Evolutionary conservation across 2,797 vertebrate genomes (phyloP).

Genomic region (Philypnodon macrostomus): DNA sequence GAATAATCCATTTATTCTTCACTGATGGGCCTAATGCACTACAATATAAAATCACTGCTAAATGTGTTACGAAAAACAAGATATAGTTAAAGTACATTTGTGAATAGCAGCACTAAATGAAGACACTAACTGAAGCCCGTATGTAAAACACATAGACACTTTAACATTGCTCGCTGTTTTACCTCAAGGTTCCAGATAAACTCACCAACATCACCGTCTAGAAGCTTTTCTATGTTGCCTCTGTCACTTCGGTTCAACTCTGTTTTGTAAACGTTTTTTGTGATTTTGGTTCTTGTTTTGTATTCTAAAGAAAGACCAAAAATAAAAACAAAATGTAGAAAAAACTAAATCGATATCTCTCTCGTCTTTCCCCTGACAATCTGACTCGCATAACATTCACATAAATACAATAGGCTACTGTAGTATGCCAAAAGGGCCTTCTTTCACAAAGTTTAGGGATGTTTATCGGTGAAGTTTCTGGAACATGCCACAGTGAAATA

Average conservation of each 20-base stretch:
- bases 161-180: slow-evolving; percentile 64
- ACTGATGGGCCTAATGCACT: slow-evolving; percentile 49
- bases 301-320: slow-evolving; percentile 81
- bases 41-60: slow-evolving; percentile 55
- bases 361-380: no score
- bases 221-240: slow-evolving; percentile 74
- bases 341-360: no score
- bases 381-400: no score
- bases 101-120: slow-evolving; percentile 70
- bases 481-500: no score
- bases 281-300: slow-evolving; percentile 79
- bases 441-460: no score
- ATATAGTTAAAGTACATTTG: slow-evolving; percentile 48
- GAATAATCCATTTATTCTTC: slow-evolving; percentile 39
- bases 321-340: slow-evolving; percentile 74
- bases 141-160: slow-evolving; percentile 50
- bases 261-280: slow-evolving; percentile 81
- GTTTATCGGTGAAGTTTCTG: no score
- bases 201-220: slow-evolving; percentile 66
- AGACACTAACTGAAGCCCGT: slow-evolving; percentile 60
- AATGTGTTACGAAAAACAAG: slow-evolving; percentile 39
- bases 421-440: no score
- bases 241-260: slow-evolving; percentile 75
- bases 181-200: slow-evolving; percentile 66
- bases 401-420: no score